Conservation (phyloP, 2,888 invertebrate genomes). For the Epinotia brunnichana region DNA sequence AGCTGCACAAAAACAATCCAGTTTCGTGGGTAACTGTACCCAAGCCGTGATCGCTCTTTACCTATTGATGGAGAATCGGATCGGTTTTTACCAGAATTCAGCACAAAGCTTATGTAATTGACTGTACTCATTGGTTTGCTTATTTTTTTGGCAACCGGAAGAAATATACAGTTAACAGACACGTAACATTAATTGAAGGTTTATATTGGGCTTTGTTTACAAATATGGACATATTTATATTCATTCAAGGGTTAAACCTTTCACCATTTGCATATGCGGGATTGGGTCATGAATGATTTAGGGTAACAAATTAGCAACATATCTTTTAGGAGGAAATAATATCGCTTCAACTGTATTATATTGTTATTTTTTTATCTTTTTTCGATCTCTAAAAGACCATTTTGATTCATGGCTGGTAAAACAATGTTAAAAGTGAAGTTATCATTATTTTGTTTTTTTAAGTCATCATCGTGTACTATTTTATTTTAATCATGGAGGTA, state of each 20-base stretch:
- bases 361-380: too few relatives aligned
- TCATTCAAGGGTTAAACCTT: not conserved
- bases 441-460: too few relatives aligned
- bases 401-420: too few relatives aligned
- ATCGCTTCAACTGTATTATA: too few relatives aligned
- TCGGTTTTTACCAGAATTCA: constrained; percentile 32
- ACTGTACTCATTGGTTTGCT: constrained; percentile 37
- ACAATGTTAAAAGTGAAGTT: too few relatives aligned
- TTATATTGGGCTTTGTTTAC: not conserved
- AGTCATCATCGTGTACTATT: too few relatives aligned
- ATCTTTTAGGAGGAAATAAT: too few relatives aligned
- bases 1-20: constrained; percentile 18
- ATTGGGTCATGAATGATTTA: too few relatives aligned
- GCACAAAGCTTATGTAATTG: constrained; percentile 43
- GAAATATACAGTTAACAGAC: constrained; percentile 2
- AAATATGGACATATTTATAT: not conserved
- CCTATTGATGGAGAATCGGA: constrained; percentile 21
- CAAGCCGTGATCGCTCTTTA: constrained; percentile 18
- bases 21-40: constrained; percentile 30
- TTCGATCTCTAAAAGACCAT: too few relatives aligned
- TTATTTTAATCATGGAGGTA: too few relatives aligned
- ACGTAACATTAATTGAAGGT: not conserved
- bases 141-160: constrained; percentile 15
- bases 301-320: too few relatives aligned
- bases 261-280: too few relatives aligned